Percentiles rank a stretch among this genome's conserved stretches.
These are phyloP conservation scores for Rhinolophus sinicus DNA, from an alignment of 2,113 vertebrate species.

Conservation along the genomic window DNA sequence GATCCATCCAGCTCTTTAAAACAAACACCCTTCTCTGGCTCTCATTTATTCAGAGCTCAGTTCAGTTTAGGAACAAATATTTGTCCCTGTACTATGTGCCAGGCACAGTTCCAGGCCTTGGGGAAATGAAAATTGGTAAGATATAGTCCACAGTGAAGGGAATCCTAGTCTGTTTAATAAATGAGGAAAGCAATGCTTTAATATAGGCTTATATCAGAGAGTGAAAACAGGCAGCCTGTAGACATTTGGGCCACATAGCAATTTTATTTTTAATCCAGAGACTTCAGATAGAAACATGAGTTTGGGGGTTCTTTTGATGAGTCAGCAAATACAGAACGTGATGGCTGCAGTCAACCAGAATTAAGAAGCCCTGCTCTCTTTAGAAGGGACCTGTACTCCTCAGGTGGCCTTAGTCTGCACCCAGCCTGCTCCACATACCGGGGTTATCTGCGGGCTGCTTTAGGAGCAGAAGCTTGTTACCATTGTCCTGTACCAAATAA, in stretches of 20 bases:
- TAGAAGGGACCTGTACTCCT: neutral
- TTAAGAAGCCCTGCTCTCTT: neutral
- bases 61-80: neutral
- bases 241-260: neutral
- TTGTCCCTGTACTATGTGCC: neutral
- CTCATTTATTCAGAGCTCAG: neutral
- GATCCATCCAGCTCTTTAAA: neutral
- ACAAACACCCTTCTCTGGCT: neutral
- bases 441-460: neutral
- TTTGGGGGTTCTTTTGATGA: neutral
- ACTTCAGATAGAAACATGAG: neutral
- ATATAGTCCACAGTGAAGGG: neutral
- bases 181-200: neutral
- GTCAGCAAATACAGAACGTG: neutral
- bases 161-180: neutral
- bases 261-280: neutral
- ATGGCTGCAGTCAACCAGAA: neutral
- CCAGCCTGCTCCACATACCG: neutral
- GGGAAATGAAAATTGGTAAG: neutral
- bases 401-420: neutral
- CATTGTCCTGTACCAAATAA: neutral
- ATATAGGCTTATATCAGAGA: neutral
- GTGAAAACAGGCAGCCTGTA: neutral
- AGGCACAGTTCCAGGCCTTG: neutral
- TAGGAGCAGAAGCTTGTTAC: neutral